Conservation (phyloP, 2,797 vertebrate genomes). For the Yasuhikotakia modesta region DNA sequence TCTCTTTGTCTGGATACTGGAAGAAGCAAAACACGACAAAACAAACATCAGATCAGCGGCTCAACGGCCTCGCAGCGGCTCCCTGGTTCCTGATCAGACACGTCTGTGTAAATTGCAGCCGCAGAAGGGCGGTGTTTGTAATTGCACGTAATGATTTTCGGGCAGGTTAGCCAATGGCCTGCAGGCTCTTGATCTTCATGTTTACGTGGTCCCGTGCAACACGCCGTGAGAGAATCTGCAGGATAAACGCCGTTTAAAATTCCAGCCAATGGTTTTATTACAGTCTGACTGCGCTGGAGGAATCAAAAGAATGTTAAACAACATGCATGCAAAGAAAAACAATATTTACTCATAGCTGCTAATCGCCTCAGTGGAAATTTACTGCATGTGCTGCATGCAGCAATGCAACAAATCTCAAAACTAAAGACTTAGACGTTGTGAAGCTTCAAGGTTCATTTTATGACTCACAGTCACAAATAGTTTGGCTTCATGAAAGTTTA, state of each 20-base stretch:
- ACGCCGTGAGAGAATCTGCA: constrained; percentile 47
- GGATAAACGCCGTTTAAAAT: constrained; percentile 12
- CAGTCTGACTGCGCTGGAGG: constrained; percentile 20
- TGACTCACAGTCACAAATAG: constrained; percentile 30
- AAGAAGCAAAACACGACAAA: neutral
- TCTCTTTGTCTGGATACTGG: neutral
- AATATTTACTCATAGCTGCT: no score
- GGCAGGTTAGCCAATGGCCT: constrained; percentile 47
- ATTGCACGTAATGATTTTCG: constrained; percentile 57
- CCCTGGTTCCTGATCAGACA: constrained; percentile 39
- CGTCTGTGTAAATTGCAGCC: constrained; percentile 50
- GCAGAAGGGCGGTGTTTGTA: constrained; percentile 48
- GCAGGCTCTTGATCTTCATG: constrained; percentile 44
- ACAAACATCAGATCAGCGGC: constrained; percentile 9
- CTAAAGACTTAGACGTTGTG: neutral
- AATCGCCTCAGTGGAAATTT: no score
- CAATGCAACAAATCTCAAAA: neutral
- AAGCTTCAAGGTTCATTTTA: constrained; percentile 12
- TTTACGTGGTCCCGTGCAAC: constrained; percentile 48
- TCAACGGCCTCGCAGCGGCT: constrained; percentile 10
- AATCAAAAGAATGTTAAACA: constrained; percentile 29
- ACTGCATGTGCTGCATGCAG: neutral
- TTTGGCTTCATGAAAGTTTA: constrained; percentile 38
- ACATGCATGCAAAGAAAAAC: neutral
- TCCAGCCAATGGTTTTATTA: constrained; percentile 19